Evolutionary conservation across 2,797 vertebrate genomes (phyloP).

Genomic region (Protonibea diacanthus): DNA sequence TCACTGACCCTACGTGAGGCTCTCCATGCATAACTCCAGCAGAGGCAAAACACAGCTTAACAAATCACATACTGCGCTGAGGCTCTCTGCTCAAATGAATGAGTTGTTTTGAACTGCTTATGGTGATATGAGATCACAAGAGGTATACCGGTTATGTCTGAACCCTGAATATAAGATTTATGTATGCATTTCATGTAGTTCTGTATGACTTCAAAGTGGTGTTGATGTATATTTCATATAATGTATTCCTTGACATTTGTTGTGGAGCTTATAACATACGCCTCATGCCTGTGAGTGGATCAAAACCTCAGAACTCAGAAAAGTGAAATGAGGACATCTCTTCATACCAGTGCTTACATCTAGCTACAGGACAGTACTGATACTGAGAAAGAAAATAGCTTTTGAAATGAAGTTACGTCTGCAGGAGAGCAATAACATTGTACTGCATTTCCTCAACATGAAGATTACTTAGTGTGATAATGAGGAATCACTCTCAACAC

Average conservation of each 20-base stretch:
- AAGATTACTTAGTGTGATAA: slow-evolving; percentile 14
- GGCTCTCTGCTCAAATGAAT: slow-evolving; percentile 16
- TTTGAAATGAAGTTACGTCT: slow-evolving; percentile 35
- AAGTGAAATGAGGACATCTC: slow-evolving; percentile 21
- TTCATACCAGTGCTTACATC: slow-evolving; percentile 27
- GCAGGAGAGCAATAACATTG: background rate
- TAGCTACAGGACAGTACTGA: slow-evolving; percentile 43
- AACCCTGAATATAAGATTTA: slow-evolving; percentile 72
- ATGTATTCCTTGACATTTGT: slow-evolving; percentile 20
- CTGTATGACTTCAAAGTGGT: slow-evolving; percentile 53
- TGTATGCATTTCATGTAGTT: slow-evolving; percentile 34
- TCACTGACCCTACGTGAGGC: slow-evolving; percentile 30
- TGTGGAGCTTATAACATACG: slow-evolving; percentile 27
- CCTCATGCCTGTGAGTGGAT: slow-evolving; percentile 44
- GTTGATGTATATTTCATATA: slow-evolving; percentile 19
- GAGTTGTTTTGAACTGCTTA: slow-evolving; percentile 35
- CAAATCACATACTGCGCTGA: slow-evolving; percentile 24
- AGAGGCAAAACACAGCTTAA: slow-evolving; percentile 34
- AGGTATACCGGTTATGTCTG: slow-evolving; percentile 78
- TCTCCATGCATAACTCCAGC: slow-evolving; percentile 24
- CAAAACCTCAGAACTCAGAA: slow-evolving; percentile 26
- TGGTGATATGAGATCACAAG: slow-evolving; percentile 61
- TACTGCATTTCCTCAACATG: slow-evolving; percentile 27
- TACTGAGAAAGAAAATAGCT: slow-evolving; percentile 19
- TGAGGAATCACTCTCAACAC: slow-evolving; percentile 21